Evolutionary conservation across 1,140 invertebrate genomes (phyloP).

Genomic region (Cyclina sinensis): DNA sequence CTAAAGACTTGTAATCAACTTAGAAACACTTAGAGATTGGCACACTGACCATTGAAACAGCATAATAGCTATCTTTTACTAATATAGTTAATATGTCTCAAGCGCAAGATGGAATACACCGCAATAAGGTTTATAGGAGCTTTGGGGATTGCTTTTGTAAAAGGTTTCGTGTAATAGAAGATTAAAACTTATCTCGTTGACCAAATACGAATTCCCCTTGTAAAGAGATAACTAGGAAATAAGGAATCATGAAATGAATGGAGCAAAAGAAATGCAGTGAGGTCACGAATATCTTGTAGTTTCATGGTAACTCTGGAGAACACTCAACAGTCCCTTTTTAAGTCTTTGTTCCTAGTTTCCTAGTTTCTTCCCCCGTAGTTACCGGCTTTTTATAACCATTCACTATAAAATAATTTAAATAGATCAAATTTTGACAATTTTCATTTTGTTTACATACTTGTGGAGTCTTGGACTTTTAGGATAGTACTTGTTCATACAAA

Average conservation of each 20-base stretch:
- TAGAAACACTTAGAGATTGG: slow-evolving; percentile 54
- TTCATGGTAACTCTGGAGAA: neutral
- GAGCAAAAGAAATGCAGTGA: neutral
- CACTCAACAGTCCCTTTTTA: neutral
- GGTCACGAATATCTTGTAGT: neutral
- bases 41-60: slow-evolving; percentile 1
- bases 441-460: too few species aligned
- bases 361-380: too few species aligned
- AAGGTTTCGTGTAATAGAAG: slow-evolving; percentile 59
- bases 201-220: slow-evolving; percentile 15
- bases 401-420: too few species aligned
- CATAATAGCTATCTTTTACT: slow-evolving; percentile 36
- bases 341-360: too few species aligned
- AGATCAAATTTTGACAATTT: too few species aligned
- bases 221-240: slow-evolving; percentile 59
- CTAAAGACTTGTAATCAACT: slow-evolving; percentile 53
- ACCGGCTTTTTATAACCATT: too few species aligned
- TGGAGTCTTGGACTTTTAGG: too few species aligned
- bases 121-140: slow-evolving; percentile 56
- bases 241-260: slow-evolving; percentile 11
- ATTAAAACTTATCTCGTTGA: slow-evolving; percentile 57
- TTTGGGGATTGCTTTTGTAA: slow-evolving; percentile 47
- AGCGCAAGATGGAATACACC: neutral
- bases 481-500: too few species aligned
- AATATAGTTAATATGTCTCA: slow-evolving; percentile 51